These are phyloP conservation scores for Odontamblyopus rebecca DNA, from an alignment of 2,797 vertebrate species.

Conservation along the genomic window DNA sequence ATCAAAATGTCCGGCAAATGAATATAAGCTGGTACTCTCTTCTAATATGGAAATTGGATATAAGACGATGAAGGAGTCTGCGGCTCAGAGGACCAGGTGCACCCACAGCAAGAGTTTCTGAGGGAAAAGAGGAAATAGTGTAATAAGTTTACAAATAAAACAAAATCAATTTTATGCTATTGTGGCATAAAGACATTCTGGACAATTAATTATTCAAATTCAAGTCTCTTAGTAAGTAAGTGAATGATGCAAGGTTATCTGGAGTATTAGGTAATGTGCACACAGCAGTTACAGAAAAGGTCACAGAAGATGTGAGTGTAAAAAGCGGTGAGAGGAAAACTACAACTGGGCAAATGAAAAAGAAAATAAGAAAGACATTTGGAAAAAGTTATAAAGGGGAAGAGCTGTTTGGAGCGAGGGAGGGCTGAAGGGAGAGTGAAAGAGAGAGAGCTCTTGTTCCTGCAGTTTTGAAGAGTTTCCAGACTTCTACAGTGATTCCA, in stretches of 20 bases:
- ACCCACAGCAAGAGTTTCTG: constrained; percentile 45
- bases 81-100: constrained; percentile 32
- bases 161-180: background rate
- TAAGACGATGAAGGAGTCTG: constrained; percentile 21
- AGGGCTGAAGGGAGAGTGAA: constrained; percentile 47
- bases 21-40: constrained; percentile 28
- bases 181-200: background rate
- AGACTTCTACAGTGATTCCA: constrained; percentile 82
- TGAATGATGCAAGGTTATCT: background rate
- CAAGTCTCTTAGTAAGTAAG: background rate
- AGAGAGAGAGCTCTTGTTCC: constrained; percentile 77
- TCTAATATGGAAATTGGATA: constrained; percentile 23
- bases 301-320: constrained; percentile 47
- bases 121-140: constrained; percentile 27
- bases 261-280: background rate
- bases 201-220: background rate
- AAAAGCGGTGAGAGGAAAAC: constrained; percentile 42
- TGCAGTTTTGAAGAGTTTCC: constrained; percentile 80
- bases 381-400: constrained; percentile 70
- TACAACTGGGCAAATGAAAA: constrained; percentile 60
- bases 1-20: constrained; percentile 40
- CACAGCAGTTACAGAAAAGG: constrained; percentile 36
- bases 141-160: constrained; percentile 8
- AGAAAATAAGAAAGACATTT: constrained; percentile 71
- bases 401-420: constrained; percentile 45